These are phyloP conservation scores for Andrena bicolor DNA, from an alignment of 2,888 invertebrate genomes.

Conservation along the genomic window DNA sequence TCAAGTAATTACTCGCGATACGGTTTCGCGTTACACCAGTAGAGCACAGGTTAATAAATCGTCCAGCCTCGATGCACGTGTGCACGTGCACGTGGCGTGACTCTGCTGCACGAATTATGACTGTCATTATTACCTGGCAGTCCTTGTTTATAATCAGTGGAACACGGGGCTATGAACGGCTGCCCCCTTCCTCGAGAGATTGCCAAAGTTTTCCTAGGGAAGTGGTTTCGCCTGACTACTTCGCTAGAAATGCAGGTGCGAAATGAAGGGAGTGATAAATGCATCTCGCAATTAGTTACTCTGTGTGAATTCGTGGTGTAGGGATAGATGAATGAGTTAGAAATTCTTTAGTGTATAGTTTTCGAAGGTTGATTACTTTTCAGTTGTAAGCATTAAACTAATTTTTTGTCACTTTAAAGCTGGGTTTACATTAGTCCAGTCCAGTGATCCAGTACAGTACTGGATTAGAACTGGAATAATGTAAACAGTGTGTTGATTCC, in stretches of 20 bases:
- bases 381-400: too few species aligned
- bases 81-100: constrained; percentile 9
- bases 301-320: too few species aligned
- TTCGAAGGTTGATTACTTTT: too few species aligned
- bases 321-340: too few species aligned
- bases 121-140: constrained; percentile 55
- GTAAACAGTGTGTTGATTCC: too few species aligned
- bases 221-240: neutral
- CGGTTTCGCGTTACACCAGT: constrained; percentile 53
- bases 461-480: too few species aligned
- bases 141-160: constrained; percentile 56
- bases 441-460: too few species aligned
- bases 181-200: constrained; percentile 14
- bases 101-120: constrained; percentile 52
- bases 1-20: constrained; percentile 65
- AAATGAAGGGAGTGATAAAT: neutral
- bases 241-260: neutral
- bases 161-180: constrained; percentile 55
- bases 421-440: too few species aligned
- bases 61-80: constrained; percentile 45
- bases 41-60: constrained; percentile 59
- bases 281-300: too few species aligned
- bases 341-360: too few species aligned
- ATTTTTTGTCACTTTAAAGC: too few species aligned
- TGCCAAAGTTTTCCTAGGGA: neutral